Conservation (phyloP, 2,113 vertebrate genomes). For the Myotis yumanensis region DNA sequence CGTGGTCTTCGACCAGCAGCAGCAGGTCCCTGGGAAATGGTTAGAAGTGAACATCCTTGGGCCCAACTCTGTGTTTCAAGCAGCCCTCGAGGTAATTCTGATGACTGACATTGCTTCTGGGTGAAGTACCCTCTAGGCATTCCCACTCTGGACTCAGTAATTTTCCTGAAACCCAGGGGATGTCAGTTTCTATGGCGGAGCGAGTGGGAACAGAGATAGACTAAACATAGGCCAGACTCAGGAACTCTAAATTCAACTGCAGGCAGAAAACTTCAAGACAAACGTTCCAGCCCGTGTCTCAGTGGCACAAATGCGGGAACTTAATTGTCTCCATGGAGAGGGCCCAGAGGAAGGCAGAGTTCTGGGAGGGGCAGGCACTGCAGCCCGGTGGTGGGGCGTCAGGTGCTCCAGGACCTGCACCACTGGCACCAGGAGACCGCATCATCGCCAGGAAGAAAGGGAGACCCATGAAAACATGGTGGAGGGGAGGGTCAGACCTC, state of each 20-base stretch:
- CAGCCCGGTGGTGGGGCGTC: not conserved
- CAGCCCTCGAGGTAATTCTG: not conserved
- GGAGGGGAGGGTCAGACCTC: not conserved
- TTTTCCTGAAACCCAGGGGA: not conserved
- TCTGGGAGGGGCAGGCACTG: no score
- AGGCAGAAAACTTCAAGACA: not conserved
- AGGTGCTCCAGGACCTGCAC: not conserved
- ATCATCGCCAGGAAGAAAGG: not conserved
- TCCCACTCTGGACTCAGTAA: not conserved
- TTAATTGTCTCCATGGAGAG: not conserved
- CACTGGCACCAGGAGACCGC: rapidly evolving
- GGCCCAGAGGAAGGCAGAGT: not conserved
- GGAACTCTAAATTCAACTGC: not conserved
- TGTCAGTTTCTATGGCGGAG: not conserved
- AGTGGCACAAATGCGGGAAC: not conserved
- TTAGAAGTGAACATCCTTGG: not conserved
- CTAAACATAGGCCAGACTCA: not conserved
- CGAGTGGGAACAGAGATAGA: not conserved
- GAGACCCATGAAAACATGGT: not conserved
- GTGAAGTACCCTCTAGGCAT: not conserved
- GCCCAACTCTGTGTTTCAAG: not conserved
- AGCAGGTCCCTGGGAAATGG: not conserved
- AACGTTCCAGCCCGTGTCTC: not conserved
- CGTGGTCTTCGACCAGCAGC: not conserved
- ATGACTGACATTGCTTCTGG: not conserved